Conservation (phyloP, 2,797 vertebrate genomes). For the Pangasius mekongensis region DNA sequence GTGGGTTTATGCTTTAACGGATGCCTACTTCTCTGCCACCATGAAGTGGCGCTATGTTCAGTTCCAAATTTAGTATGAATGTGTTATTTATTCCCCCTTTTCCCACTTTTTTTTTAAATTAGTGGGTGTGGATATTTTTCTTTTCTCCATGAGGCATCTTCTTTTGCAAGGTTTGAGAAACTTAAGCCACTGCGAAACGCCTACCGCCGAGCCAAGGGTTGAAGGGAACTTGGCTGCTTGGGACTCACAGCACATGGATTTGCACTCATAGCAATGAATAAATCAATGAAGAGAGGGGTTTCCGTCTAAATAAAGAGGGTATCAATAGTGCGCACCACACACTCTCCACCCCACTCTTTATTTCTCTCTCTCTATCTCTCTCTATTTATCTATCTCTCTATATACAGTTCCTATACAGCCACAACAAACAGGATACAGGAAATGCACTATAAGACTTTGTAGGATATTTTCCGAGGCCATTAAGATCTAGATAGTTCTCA, state of each 20-base stretch:
- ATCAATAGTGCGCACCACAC: slow-evolving; percentile 30
- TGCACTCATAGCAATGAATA: slow-evolving; percentile 49
- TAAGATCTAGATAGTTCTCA: slow-evolving; percentile 35
- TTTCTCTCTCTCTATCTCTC: not conserved
- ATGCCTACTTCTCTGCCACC: slow-evolving; percentile 51
- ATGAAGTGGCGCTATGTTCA: slow-evolving; percentile 38
- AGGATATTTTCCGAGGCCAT: slow-evolving; percentile 17
- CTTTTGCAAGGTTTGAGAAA: slow-evolving; percentile 57
- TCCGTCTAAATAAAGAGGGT: slow-evolving; percentile 22
- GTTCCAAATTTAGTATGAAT: slow-evolving; percentile 59
- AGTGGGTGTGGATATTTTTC: slow-evolving; percentile 59
- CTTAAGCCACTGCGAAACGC: slow-evolving; percentile 48
- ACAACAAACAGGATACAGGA: not conserved
- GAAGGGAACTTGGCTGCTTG: slow-evolving; percentile 52
- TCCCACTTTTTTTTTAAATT: slow-evolving; percentile 38
- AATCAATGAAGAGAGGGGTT: slow-evolving; percentile 40
- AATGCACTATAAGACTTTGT: not conserved
- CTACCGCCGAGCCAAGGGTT: slow-evolving; percentile 47
- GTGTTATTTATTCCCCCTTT: slow-evolving; percentile 59
- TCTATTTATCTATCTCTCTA: not conserved
- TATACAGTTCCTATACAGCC: not conserved
- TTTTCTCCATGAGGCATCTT: slow-evolving; percentile 59
- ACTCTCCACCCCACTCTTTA: slow-evolving; percentile 20
- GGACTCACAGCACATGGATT: slow-evolving; percentile 38
- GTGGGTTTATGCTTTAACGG: slow-evolving; percentile 54